A percentile compares a stretch with the other conserved stretches of the same genome.
Conservation (phyloP, 2,113 vertebrate species). For the Campylomormyrus tamandua region DNA sequence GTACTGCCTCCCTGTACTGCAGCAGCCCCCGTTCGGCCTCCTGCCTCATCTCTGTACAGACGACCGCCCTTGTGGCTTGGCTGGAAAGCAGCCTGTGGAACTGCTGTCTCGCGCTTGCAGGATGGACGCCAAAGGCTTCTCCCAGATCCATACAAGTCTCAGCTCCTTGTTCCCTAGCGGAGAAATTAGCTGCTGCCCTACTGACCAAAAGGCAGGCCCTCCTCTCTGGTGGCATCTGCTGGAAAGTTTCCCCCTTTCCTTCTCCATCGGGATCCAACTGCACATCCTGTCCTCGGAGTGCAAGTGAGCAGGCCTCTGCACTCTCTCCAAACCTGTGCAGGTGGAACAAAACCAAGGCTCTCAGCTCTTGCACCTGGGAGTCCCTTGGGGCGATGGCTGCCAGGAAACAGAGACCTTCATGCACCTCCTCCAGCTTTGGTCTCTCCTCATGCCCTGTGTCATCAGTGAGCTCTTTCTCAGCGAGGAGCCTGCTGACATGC, state of each 20-base stretch:
- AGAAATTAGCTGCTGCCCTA: constrained; percentile 69
- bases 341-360: constrained; percentile 60
- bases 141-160: constrained; percentile 68
- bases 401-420: constrained; percentile 59
- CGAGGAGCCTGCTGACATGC: constrained; percentile 1
- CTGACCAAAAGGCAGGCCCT: constrained; percentile 57
- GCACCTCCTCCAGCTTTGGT: constrained; percentile 25
- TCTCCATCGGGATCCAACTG: constrained; percentile 25
- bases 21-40: constrained; percentile 65
- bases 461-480: constrained; percentile 17
- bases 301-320: constrained; percentile 53
- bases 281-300: constrained; percentile 36
- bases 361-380: constrained; percentile 42
- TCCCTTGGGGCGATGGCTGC: constrained; percentile 55
- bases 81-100: constrained; percentile 66
- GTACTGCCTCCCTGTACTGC: constrained; percentile 67
- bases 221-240: constrained; percentile 34
- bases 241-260: constrained; percentile 9
- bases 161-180: constrained; percentile 45
- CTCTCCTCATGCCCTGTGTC: background rate
- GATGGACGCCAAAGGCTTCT: constrained; percentile 65
- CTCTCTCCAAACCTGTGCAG: constrained; percentile 61
- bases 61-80: constrained; percentile 45
- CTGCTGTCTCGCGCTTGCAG: constrained; percentile 52
- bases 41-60: constrained; percentile 53